Percentiles rank a stretch among this genome's conserved stretches.
Evolutionary conservation across 2,888 invertebrate species (phyloP).

Genomic region (Diarsia mendica): DNA sequence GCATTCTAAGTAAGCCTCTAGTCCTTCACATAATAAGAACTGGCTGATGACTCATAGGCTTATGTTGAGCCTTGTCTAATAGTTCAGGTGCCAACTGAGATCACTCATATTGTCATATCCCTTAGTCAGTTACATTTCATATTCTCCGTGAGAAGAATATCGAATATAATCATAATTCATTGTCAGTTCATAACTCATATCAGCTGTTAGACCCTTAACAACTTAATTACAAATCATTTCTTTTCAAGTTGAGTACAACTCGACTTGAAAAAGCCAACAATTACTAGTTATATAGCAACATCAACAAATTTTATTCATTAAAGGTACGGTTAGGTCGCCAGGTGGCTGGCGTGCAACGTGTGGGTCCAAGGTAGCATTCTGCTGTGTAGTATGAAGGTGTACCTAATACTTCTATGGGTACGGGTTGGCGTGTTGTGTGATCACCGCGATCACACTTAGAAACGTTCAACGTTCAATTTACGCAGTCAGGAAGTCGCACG

Average conservation of each 20-base stretch:
- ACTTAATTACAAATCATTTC: slow-evolving; percentile 64
- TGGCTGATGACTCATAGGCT: slow-evolving; percentile 21
- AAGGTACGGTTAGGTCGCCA: slow-evolving; percentile 17
- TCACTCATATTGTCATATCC: slow-evolving; percentile 50
- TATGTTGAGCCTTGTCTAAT: slow-evolving; percentile 24
- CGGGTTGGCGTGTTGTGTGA: not conserved
- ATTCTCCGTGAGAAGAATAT: slow-evolving; percentile 17
- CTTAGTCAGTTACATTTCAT: slow-evolving; percentile 28
- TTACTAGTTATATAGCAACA: slow-evolving; percentile 78
- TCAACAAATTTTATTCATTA: slow-evolving; percentile 81
- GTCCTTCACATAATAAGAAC: slow-evolving; percentile 2
- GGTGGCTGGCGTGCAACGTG: slow-evolving; percentile 2
- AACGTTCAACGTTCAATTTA: not conserved
- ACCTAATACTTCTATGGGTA: not conserved
- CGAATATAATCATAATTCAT: slow-evolving; percentile 33
- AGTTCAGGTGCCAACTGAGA: slow-evolving; percentile 33
- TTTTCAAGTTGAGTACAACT: slow-evolving; percentile 53
- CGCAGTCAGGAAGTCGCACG: no score
- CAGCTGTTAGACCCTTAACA: slow-evolving; percentile 66
- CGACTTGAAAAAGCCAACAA: slow-evolving; percentile 74
- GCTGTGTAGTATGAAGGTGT: not conserved
- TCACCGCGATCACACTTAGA: not conserved
- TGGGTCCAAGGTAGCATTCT: not conserved
- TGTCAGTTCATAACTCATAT: slow-evolving; percentile 50
- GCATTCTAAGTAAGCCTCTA: slow-evolving; percentile 47